These are phyloP conservation scores for Drosophila setifemur DNA, from an alignment of 1,140 invertebrate genomes.

Conservation along the genomic window DNA sequence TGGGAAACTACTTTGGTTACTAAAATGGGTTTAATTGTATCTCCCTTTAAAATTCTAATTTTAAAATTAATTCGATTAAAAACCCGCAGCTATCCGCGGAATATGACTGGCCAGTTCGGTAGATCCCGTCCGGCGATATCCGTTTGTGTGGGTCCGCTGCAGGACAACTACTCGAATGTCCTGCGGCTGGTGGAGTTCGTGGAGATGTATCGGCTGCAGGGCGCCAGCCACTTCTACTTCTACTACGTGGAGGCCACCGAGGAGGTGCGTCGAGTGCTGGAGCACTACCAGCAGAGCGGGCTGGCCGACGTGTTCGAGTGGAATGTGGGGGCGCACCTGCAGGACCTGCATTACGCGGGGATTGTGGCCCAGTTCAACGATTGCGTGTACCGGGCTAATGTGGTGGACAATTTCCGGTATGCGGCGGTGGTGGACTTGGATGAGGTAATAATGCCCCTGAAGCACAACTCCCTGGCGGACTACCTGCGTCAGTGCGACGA, in stretches of 20 bases:
- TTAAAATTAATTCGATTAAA: neutral
- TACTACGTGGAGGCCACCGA: slow-evolving; percentile 85
- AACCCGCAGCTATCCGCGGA: slow-evolving; percentile 64
- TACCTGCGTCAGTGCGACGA: slow-evolving; percentile 79
- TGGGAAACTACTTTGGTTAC: too few species aligned
- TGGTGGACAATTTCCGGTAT: slow-evolving; percentile 82
- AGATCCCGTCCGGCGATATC: slow-evolving; percentile 81
- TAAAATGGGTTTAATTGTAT: too few species aligned
- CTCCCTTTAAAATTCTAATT: too few species aligned
- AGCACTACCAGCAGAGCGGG: slow-evolving; percentile 83
- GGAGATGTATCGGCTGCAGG: slow-evolving; percentile 87
- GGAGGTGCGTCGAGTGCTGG: slow-evolving; percentile 83
- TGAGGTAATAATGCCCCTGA: slow-evolving; percentile 85
- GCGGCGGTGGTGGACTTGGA: slow-evolving; percentile 86
- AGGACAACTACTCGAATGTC: slow-evolving; percentile 85
- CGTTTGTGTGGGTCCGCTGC: slow-evolving; percentile 87
- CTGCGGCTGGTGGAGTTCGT: slow-evolving; percentile 86
- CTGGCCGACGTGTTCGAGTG: slow-evolving; percentile 85
- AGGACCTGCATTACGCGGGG: slow-evolving; percentile 84
- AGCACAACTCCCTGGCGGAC: slow-evolving; percentile 71
- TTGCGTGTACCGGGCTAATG: slow-evolving; percentile 84
- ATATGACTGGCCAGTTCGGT: slow-evolving; percentile 60
- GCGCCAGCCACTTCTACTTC: slow-evolving; percentile 86
- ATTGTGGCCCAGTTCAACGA: slow-evolving; percentile 86
- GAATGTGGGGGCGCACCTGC: slow-evolving; percentile 83